Conservation (phyloP, 2,113 vertebrate species). For the Amphilophus citrinellus region DNA sequence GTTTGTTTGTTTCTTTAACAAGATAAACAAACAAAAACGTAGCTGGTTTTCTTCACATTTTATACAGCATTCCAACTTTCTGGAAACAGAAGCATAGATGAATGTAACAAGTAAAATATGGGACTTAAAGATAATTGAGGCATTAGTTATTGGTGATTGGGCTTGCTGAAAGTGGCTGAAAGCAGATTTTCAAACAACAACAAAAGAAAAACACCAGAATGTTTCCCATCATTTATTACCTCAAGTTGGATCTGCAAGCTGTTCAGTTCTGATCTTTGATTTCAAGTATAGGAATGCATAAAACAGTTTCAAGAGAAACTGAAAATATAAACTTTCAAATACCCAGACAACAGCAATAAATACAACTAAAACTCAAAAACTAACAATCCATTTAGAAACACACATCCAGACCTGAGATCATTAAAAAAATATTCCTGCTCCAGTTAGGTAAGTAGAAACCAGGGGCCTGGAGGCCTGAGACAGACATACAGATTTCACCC, state of each 20-base stretch:
- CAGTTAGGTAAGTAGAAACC: fast-evolving
- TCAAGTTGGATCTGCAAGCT: neutral
- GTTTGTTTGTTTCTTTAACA: neutral
- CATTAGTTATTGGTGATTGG: neutral
- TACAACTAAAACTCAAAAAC: neutral
- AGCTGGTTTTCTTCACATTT: neutral
- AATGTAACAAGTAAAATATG: neutral
- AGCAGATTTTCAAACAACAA: neutral
- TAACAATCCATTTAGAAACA: neutral
- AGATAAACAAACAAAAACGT: neutral
- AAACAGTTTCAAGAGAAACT: neutral
- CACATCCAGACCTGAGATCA: constrained; percentile 39
- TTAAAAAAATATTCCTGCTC: neutral
- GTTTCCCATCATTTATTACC: neutral
- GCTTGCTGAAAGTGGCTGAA: neutral
- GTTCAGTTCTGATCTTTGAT: neutral
- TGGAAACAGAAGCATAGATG: neutral
- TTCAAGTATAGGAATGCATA: neutral
- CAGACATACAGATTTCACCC: neutral
- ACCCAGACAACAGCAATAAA: neutral
- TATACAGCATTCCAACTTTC: neutral
- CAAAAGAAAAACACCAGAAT: neutral
- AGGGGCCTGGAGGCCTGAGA: neutral
- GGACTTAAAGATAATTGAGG: constrained; percentile 3
- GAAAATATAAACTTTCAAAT: neutral